Evolutionary conservation across 1,140 invertebrate species (phyloP), one percentile per base, ranked within the genome.

Genomic region (Pteromalus puparum): DNA sequence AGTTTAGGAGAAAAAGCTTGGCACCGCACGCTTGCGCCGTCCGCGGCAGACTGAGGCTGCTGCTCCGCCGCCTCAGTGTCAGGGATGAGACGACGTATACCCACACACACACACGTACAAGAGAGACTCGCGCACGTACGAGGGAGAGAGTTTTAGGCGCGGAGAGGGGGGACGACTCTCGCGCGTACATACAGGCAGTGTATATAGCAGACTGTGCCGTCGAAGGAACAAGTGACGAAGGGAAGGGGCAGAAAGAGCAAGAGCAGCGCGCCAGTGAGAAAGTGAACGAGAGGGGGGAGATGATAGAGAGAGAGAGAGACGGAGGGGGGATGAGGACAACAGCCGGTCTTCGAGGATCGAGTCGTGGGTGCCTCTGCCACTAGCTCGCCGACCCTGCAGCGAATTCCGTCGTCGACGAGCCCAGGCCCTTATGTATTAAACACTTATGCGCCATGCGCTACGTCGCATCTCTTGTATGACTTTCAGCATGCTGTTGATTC

Each of bases 271-370:
- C 30, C 30, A 65, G 87, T 84, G 87, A 86, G 86, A 87, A 83
- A 86, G 83, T 78, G 86, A 86, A 48, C 38, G 79, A 73, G 79
- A 73, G 86, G 67, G 74, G 86, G 26, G 61, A 24, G 48, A 81
- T n/a, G 75, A 68, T 75, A 34, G 74, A 46, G 61, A n/a, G 61
- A 28, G 53, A 73, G 61, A 46, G 65, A 80, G 65, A 53, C 10
- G 65, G n/a, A n/a, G 53, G 67, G 73, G 74, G 61, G 82, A 38
- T 65, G 80, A 83, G 87, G 87, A 89, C 89, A 90, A 90, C 91
- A 91, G 91, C 89, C 91, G 91, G 90, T 91, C 88, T 87, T 88
- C 89, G 91, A 89, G 87, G 88, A 90, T 89, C 89, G 73, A 68
- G 73, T 18, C 53, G 34, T 46, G 73, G 21, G 48, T 15, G 77